phyloP scores from a whole-genome alignment of 2,113 vertebrate genomes.

The Procavia capensis region DNA sequence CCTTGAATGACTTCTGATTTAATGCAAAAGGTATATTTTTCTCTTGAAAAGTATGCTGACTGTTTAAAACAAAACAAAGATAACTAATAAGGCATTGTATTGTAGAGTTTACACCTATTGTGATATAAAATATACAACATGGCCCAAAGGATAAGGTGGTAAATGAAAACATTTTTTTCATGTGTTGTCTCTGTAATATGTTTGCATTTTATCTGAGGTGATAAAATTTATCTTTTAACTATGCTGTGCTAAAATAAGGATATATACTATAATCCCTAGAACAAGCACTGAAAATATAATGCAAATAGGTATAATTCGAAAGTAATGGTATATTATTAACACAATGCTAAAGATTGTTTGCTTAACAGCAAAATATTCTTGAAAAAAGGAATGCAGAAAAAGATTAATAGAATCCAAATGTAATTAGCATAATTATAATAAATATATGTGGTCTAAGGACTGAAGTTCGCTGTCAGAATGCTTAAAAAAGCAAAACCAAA shows the following conservation, averaged over 20 bases:
- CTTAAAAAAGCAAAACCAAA: not conserved
- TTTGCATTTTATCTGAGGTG: not conserved
- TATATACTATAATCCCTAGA: not conserved
- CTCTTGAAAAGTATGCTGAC: not conserved
- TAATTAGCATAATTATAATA: not conserved
- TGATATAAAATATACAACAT: not conserved
- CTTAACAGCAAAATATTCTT: not conserved
- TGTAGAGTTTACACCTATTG: not conserved
- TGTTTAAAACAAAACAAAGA: too few species aligned
- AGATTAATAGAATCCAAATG: not conserved
- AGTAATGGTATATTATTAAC: not conserved
- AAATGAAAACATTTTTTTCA: not conserved
- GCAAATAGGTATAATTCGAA: not conserved
- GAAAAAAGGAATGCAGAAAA: not conserved
- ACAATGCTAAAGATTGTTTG: not conserved
- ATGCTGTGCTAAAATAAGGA: not conserved
- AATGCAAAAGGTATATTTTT: not conserved
- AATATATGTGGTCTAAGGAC: not conserved
- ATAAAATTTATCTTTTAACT: not conserved
- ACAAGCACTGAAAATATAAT: not conserved
- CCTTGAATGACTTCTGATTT: not conserved
- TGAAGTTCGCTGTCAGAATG: not conserved
- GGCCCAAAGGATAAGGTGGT: too few species aligned
- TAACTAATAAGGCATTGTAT: too few species aligned
- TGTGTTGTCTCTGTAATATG: not conserved